Evolutionary conservation across 2,888 invertebrate genomes (phyloP).

Genomic region (Conchocele bisecta): DNA sequence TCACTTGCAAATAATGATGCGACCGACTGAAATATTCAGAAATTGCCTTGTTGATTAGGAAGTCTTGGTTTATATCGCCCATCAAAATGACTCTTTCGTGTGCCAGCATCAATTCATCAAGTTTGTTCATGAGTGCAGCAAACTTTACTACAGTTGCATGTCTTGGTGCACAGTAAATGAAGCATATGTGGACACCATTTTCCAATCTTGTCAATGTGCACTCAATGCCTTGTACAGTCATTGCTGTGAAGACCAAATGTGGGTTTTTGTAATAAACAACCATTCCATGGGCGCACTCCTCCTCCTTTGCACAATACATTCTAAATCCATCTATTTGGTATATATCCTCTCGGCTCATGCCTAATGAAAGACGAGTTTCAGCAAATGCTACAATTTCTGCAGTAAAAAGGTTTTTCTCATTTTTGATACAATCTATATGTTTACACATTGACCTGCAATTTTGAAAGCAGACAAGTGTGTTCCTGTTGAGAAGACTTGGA

Average conservation of each 20-base stretch:
- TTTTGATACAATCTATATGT: conserved; percentile 35
- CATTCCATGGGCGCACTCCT: conserved; percentile 32
- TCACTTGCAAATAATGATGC: conserved; percentile 11
- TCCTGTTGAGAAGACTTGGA: not conserved
- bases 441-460: conserved; percentile 43
- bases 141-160: not conserved
- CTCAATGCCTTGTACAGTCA: conserved; percentile 12
- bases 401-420: conserved; percentile 18
- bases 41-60: not conserved
- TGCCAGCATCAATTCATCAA: not conserved
- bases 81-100: conserved; percentile 9
- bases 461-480: conserved; percentile 28
- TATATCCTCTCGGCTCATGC: not conserved
- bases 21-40: not conserved
- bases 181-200: not conserved
- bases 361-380: conserved; percentile 44
- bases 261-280: conserved; percentile 15
- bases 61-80: conserved; percentile 33
- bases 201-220: not conserved
- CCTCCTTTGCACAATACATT: not conserved
- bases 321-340: conserved; percentile 26
- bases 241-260: not conserved
- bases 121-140: not conserved
- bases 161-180: conserved; percentile 26
- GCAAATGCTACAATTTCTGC: conserved; percentile 36